A percentile compares a stretch with the other conserved stretches of the same genome.
These are phyloP conservation scores for Cinclus cinclus DNA, from an alignment of 2,113 vertebrate species.

Conservation along the genomic window DNA sequence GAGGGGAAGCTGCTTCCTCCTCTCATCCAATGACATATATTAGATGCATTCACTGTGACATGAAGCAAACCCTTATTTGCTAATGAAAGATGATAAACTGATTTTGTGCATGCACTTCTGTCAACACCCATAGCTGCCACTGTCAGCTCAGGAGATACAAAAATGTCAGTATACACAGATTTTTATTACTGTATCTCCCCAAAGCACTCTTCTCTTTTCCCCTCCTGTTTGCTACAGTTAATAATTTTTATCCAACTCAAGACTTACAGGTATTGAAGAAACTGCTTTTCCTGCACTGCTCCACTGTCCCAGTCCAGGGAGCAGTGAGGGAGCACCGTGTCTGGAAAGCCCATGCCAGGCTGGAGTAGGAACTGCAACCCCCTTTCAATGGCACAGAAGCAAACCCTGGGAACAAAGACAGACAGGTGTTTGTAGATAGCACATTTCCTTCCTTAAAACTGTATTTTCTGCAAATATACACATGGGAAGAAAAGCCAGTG, in stretches of 20 bases:
- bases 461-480: accelerated
- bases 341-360: slow-evolving; percentile 36
- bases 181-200: neutral
- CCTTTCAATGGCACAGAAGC: neutral
- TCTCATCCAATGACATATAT: neutral
- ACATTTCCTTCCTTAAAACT: neutral
- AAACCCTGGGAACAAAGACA: slow-evolving; percentile 39
- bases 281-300: slow-evolving; percentile 62
- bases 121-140: neutral
- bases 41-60: neutral
- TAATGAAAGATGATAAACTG: neutral
- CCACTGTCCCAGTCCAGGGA: neutral
- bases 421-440: neutral
- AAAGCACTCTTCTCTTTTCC: neutral
- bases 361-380: neutral
- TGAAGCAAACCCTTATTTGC: neutral
- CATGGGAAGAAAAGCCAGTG: accelerated
- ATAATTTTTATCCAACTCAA: neutral
- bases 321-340: slow-evolving; percentile 23
- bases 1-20: neutral
- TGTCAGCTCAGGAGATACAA: neutral
- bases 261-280: slow-evolving; percentile 74
- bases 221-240: neutral
- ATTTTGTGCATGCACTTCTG: neutral
- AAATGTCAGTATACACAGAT: neutral